Percentiles rank a stretch among this genome's conserved stretches.
Evolutionary conservation across 2,797 vertebrate species (phyloP).

Genomic region (Clarias platycephalus): DNA sequence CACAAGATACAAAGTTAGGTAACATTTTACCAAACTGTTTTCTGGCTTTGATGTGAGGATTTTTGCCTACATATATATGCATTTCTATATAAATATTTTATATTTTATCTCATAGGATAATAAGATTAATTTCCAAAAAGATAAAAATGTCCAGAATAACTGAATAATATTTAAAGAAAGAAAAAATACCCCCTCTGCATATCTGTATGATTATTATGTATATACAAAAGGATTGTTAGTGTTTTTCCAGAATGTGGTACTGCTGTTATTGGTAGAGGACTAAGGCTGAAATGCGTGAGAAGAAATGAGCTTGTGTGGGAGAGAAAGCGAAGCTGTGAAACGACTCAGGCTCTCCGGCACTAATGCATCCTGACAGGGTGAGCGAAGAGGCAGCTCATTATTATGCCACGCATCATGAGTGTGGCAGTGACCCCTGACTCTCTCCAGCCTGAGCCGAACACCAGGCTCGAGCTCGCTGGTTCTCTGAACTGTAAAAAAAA

Average conservation of each 20-base stretch:
- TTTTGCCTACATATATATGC: background rate
- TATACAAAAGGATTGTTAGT: background rate
- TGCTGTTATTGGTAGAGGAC: background rate
- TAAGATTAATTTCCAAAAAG: background rate
- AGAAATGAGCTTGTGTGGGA: conserved; percentile 22
- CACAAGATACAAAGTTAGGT: too few species aligned
- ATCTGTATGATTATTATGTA: background rate
- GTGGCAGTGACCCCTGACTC: conserved; percentile 58
- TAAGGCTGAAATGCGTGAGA: conserved; percentile 13
- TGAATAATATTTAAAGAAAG: background rate
- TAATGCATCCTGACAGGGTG: conserved; percentile 61
- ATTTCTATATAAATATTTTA: too few species aligned
- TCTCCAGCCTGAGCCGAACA: conserved; percentile 46
- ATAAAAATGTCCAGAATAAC: background rate
- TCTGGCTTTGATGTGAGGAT: background rate
- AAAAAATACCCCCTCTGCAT: background rate
- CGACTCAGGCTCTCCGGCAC: conserved; percentile 34
- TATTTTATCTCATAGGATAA: background rate
- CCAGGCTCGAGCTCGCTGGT: conserved; percentile 21
- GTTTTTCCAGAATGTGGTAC: background rate
- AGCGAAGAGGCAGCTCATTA: conserved; percentile 61
- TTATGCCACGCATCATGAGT: conserved; percentile 60
- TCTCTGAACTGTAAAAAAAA: background rate
- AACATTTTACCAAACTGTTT: background rate
- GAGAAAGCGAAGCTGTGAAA: conserved; percentile 37